Conservation (phyloP, 2,113 vertebrate species). For the Morone saxatilis region DNA sequence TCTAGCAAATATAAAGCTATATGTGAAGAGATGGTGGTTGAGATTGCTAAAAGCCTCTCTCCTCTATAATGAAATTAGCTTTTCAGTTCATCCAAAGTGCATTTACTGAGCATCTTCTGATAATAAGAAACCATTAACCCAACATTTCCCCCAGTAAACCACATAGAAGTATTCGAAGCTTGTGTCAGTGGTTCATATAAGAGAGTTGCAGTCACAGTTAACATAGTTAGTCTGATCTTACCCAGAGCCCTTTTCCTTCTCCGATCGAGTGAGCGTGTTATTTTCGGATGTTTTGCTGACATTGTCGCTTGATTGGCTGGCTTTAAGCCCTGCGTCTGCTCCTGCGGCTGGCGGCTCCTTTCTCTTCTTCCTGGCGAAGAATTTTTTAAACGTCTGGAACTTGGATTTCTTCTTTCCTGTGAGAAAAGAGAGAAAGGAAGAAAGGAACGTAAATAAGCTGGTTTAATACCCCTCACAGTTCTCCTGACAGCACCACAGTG, state of each 20-base stretch:
- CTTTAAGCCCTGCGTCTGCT: slow-evolving; percentile 79
- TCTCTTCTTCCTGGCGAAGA: slow-evolving; percentile 93
- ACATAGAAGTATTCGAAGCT: neutral
- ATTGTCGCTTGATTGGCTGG: slow-evolving; percentile 87
- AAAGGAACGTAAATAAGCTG: neutral
- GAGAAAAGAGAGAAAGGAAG: neutral
- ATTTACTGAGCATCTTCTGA: neutral
- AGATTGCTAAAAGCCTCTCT: no score
- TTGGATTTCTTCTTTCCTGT: slow-evolving; percentile 95
- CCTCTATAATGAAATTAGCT: neutral
- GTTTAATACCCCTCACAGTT: neutral
- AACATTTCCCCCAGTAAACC: neutral
- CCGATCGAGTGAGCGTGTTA: slow-evolving; percentile 65
- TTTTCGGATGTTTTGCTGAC: slow-evolving; percentile 81
- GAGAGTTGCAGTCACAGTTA: neutral
- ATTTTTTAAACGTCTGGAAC: slow-evolving; percentile 92
- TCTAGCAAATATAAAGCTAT: neutral
- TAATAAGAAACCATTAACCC: neutral
- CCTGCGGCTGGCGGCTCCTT: slow-evolving; percentile 79
- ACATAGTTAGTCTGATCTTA: slow-evolving; percentile 73
- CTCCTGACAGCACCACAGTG: neutral
- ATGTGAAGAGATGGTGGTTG: neutral
- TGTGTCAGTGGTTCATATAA: neutral
- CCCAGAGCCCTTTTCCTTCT: slow-evolving; percentile 82
- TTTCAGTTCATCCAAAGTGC: neutral